A percentile compares a stretch with the other conserved stretches of the same genome.
These are phyloP conservation scores for Morpho helenor DNA, from an alignment of 2,888 invertebrate species.

Conservation along the genomic window DNA sequence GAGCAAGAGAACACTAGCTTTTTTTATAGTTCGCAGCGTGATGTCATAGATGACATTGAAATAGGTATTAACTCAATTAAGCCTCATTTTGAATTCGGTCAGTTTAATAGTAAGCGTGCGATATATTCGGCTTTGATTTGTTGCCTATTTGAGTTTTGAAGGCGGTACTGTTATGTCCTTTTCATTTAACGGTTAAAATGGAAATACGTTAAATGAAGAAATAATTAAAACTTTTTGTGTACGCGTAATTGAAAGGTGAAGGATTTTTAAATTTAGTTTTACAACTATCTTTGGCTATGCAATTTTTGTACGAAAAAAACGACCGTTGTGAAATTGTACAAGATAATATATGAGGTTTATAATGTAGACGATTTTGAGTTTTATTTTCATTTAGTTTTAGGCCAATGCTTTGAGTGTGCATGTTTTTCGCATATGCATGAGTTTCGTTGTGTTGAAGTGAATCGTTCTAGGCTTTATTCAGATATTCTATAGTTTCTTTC, in stretches of 20 bases:
- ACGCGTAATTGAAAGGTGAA: conserved; percentile 7
- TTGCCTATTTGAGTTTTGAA: conserved; percentile 35
- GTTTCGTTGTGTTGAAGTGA: conserved; percentile 30
- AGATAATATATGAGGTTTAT: conserved; percentile 64
- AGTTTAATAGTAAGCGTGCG: no score
- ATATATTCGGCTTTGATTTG: no score
- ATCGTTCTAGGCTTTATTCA: neutral
- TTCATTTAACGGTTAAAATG: conserved; percentile 18
- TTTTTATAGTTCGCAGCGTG: no score
- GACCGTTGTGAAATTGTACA: conserved; percentile 69
- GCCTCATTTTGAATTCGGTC: no score
- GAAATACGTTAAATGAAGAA: no score
- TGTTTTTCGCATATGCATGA: conserved; percentile 57
- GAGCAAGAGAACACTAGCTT: no score
- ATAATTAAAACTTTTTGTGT: conserved; percentile 14
- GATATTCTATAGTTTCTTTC: no score
- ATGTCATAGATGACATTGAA: no score
- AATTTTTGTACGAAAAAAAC: conserved; percentile 48
- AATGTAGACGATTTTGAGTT: conserved; percentile 57
- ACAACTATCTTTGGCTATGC: no score
- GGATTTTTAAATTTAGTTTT: conserved; percentile 13
- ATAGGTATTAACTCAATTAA: no score
- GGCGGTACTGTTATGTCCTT: conserved; percentile 39
- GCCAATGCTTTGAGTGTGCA: conserved; percentile 60
- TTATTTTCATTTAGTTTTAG: conserved; percentile 46